These are phyloP conservation scores for Acromyrmex echinatior DNA, from an alignment of 1,140 invertebrate species.

Conservation along the genomic window DNA sequence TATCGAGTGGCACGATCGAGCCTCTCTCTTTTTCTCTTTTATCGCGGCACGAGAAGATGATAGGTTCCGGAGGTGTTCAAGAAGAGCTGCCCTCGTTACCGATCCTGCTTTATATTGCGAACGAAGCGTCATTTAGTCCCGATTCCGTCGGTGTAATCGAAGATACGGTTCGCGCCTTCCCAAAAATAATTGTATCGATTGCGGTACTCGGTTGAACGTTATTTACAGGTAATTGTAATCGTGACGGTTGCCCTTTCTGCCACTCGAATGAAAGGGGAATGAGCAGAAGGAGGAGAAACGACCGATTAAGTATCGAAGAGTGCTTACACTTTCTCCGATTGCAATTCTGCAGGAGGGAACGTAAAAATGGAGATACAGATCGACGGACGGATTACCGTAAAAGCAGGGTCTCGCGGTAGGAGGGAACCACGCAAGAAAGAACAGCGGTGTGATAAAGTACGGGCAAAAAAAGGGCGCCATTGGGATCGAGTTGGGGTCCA, in stretches of 20 bases:
- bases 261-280: background rate
- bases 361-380: constrained; percentile 57
- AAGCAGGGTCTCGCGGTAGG: constrained; percentile 17
- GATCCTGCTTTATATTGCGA: constrained; percentile 78
- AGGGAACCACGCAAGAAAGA: constrained; percentile 48
- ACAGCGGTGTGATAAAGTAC: constrained; percentile 64
- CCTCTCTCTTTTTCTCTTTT: constrained; percentile 60
- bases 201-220: constrained; percentile 2
- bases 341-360: background rate
- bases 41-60: constrained; percentile 78
- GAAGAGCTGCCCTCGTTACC: constrained; percentile 65
- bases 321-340: constrained; percentile 39
- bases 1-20: constrained; percentile 75
- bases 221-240: constrained; percentile 35
- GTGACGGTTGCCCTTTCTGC: constrained; percentile 23
- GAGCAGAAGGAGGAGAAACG: constrained; percentile 1
- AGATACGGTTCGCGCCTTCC: constrained; percentile 8
- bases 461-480: background rate
- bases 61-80: constrained; percentile 71
- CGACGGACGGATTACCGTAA: constrained; percentile 56
- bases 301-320: constrained; percentile 6
- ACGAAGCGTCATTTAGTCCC: constrained; percentile 58
- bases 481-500: background rate
- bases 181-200: constrained; percentile 41
- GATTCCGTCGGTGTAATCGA: constrained; percentile 36